Percentiles rank a stretch among this genome's conserved stretches.
phyloP scores from a whole-genome alignment of 2,888 invertebrate genomes.

The Synergus umbraculus region DNA sequence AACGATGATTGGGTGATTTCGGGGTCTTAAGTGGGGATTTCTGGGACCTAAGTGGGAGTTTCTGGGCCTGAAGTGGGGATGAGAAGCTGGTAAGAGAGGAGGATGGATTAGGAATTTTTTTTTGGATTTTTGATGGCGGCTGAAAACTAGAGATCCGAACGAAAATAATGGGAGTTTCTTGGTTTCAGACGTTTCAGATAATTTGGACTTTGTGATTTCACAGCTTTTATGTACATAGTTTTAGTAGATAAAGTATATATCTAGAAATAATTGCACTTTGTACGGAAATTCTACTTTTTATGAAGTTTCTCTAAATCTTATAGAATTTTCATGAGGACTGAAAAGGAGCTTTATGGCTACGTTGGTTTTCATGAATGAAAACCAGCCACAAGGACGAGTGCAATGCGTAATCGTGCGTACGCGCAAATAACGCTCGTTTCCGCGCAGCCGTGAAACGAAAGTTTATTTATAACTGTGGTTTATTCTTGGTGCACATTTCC shows the following conservation, averaged over 20 bases:
- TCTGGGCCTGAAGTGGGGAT: background rate
- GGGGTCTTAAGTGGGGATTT: background rate
- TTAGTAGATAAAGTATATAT: no score
- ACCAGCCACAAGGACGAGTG: slow-evolving; percentile 31
- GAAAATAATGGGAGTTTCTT: background rate
- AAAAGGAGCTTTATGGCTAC: background rate
- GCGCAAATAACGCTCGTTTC: slow-evolving; percentile 31
- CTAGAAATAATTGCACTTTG: no score
- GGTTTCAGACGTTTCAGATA: no score
- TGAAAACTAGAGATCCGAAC: background rate
- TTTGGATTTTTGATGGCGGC: background rate
- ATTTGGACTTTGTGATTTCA: no score
- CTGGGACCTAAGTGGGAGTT: background rate
- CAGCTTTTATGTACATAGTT: no score
- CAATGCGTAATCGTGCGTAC: slow-evolving; percentile 38
- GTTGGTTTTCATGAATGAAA: slow-evolving; percentile 31
- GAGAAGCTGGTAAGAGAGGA: slow-evolving; percentile 6
- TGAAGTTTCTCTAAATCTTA: background rate
- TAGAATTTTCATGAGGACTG: background rate
- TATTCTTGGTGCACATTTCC: slow-evolving; percentile 32
- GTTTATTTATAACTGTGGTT: slow-evolving; percentile 34
- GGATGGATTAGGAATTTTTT: slow-evolving; percentile 13
- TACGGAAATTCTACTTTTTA: background rate
- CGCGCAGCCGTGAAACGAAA: slow-evolving; percentile 38
- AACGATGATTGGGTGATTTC: slow-evolving; percentile 6